Base-by-base conservation (phyloP, 2,113 vertebrate species). In the Tragulus kanchil region DNA sequence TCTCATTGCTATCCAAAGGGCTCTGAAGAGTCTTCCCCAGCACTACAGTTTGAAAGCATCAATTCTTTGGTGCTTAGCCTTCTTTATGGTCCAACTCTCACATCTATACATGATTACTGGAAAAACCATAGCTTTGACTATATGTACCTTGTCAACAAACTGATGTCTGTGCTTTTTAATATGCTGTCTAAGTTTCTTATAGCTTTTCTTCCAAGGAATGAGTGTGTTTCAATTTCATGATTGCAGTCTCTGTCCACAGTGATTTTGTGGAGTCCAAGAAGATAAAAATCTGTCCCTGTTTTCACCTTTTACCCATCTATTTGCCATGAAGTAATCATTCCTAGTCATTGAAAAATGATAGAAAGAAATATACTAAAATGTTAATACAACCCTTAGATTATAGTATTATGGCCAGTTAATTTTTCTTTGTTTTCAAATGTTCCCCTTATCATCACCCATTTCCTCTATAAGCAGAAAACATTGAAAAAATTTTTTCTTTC, bases 321-420 rank as follows among this genome's bases (percentile, higher is more conserved):
- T 45, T 73, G 69, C 69, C 36, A 25, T 73, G 36, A 73, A 73
- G 42, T 85, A 88, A 62, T 88, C 78, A 94, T 85, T 90, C 5
- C 67, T n/a, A 61, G 15, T 90, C 69, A 94, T 26, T 89, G 8
- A 85, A 95, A 88, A 96, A 56, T 83, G n/a, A 36, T 69, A 3
- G n/a, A 56, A 88, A 89, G 62, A 92, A 97, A 93, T 52, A 94
- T 59, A 6, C 42, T 25, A 1, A 93, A 71, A 88, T 89, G 83
- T 23, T 89, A 69, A 58, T 36, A 56, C 82, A 73, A 62, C 62
- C 50, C 89, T 25, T 84, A 78, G 61, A 48, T 89, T 90, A 77
- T 26, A 81, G 56, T 17, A 48, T 88, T 88, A 78, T 77, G 26
- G 92, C 83, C 58, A 77, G 21, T 83, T 93, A 64, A 93, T 25